Conservation (phyloP, 2,797 vertebrate species). For the Chloroceryle inda region DNA sequence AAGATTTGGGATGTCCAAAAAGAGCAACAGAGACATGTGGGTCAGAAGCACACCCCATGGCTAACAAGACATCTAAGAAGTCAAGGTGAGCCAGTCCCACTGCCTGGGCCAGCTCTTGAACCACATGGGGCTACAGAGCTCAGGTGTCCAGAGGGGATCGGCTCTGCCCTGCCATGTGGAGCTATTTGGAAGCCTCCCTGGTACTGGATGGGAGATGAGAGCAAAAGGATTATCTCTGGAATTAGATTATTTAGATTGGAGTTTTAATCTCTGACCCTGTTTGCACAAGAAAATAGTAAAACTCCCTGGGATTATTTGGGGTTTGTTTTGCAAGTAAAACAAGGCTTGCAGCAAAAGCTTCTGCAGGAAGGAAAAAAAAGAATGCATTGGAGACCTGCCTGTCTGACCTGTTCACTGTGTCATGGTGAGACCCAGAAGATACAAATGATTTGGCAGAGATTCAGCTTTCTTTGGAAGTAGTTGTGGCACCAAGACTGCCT, state of each 20-base stretch:
- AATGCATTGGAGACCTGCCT: background rate
- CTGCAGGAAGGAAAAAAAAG: background rate
- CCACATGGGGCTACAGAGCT: fast-evolving
- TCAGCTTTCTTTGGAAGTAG: background rate
- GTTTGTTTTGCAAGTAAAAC: background rate
- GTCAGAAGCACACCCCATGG: background rate
- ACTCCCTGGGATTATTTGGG: slow-evolving; percentile 51
- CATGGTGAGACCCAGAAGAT: background rate
- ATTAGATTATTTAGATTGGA: slow-evolving; percentile 75
- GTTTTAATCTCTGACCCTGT: slow-evolving; percentile 51
- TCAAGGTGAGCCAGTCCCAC: background rate
- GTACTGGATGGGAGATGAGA: background rate
- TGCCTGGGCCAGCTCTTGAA: background rate
- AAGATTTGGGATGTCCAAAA: background rate
- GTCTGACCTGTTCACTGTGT: background rate
- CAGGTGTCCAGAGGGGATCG: background rate
- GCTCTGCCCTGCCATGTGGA: background rate
- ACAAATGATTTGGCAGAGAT: background rate
- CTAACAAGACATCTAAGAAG: background rate
- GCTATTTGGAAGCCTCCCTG: background rate
- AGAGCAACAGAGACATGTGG: background rate
- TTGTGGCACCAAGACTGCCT: background rate
- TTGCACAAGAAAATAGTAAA: slow-evolving; percentile 49
- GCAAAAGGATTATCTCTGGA: slow-evolving; percentile 71
- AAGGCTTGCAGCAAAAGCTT: slow-evolving; percentile 10